A percentile compares a stretch with the other conserved stretches of the same genome.
These are phyloP conservation scores for Sipha maydis DNA, from an alignment of 2,888 invertebrate genomes.

Conservation along the genomic window DNA sequence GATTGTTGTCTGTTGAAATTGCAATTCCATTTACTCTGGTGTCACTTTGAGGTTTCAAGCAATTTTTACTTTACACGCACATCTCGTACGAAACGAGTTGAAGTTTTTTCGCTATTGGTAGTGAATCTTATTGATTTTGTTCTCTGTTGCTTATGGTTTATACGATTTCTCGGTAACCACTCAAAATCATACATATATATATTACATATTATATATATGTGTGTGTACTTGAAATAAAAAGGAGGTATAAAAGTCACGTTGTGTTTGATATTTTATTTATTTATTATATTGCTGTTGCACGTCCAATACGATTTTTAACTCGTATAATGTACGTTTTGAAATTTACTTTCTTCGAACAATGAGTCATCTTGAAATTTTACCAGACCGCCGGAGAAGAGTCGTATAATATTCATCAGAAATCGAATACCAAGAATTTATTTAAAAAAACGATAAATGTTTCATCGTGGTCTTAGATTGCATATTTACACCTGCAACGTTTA, in stretches of 20 bases:
- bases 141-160: neutral
- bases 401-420: neutral
- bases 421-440: neutral
- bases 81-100: neutral
- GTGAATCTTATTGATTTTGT: constrained; percentile 36
- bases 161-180: constrained; percentile 14
- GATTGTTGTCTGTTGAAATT: neutral
- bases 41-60: neutral
- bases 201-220: neutral
- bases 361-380: too few species aligned
- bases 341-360: neutral
- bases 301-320: constrained; percentile 3
- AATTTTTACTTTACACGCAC: constrained; percentile 8
- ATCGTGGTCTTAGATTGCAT: neutral
- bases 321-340: neutral
- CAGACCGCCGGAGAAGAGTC: neutral
- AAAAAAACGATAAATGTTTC: too few species aligned
- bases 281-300: neutral
- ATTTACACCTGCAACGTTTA: neutral
- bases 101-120: constrained; percentile 6
- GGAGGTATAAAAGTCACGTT: constrained; percentile 3
- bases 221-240: neutral
- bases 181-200: constrained; percentile 9
- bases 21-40: neutral
- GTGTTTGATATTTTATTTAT: constrained; percentile 27